Evolutionary conservation across 2,797 vertebrate genomes (phyloP), one percentile per base, ranked within the genome.

Genomic region (Labeo calbasu): DNA sequence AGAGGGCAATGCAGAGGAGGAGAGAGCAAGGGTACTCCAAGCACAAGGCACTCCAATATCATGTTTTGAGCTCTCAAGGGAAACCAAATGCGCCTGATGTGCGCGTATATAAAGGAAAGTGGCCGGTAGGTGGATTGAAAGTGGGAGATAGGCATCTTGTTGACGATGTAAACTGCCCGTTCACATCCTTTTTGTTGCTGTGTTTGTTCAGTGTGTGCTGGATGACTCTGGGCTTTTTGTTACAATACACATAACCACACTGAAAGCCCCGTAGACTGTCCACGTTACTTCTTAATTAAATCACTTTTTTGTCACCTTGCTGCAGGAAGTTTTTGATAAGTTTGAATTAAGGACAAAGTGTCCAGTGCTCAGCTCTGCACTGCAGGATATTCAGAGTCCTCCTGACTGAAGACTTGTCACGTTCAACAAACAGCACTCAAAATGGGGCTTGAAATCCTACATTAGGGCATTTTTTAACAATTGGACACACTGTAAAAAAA

Each of bases 1-100:
- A 92, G 93, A 93, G 92, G 94, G 91, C 91, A 93, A 89, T 92
- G 92, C 93, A 94, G 94, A 93, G 91, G 92, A 93, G 90, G 85
- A 87, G 85, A 85, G 88, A 91, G 83, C 91, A 91, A 89, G 88
- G 61, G 36, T 84, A 83, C 80, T 81, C 85, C 84, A 82, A 90
- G 89, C 83, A 85, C 15, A 53, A 84, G 50, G 4, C 72, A 57
- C 65, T 76, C 72, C 61, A 57, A 69, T 79, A 40, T 72, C 83
- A 43, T 71, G 83, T 51, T 72, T 71, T 79, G 21, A 72, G 25
- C 68, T 68, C 72, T 77, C 72, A 50, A 43, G 43, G 21, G 51
- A 61, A 21, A 36, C 10, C 4, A 40, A 79, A 71, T 78, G 53
- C 63, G 82, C 53, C 55, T 61, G 77, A 69, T 70, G 79, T 70